Evolutionary conservation across 2,888 invertebrate genomes (phyloP).

Genomic region (Pantelozetes paolii): DNA sequence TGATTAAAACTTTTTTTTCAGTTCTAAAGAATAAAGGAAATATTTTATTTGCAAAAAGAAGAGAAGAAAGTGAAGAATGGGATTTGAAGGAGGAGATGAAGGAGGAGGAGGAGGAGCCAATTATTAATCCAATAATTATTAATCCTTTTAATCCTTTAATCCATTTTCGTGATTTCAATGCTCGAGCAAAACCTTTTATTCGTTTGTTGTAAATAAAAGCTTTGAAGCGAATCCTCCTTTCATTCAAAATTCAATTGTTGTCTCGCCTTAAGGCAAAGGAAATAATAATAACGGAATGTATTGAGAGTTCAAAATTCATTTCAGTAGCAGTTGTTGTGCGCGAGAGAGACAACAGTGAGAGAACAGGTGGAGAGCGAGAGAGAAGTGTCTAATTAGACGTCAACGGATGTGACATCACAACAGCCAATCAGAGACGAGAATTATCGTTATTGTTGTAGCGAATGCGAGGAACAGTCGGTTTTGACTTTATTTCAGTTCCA

Average conservation of each 20-base stretch:
- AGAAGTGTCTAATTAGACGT: slow-evolving; percentile 20
- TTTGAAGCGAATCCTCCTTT: slow-evolving; percentile 32
- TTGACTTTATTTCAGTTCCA: no score
- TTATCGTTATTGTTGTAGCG: no score
- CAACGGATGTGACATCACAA: slow-evolving; percentile 10
- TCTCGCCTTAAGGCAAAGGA: not conserved
- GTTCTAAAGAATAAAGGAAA: slow-evolving; percentile 35
- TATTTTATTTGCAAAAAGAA: slow-evolving; percentile 45
- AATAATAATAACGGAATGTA: slow-evolving; percentile 17
- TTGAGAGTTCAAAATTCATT: not conserved
- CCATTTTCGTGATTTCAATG: no score
- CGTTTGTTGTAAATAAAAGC: not conserved
- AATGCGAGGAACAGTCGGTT: no score
- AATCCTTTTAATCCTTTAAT: not conserved
- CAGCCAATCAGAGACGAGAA: slow-evolving; percentile 12
- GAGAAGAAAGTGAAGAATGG: slow-evolving; percentile 46
- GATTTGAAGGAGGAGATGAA: slow-evolving; percentile 38
- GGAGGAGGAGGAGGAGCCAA: not conserved
- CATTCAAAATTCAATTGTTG: not conserved
- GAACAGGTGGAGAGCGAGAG: slow-evolving; percentile 34
- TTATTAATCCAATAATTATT: no score
- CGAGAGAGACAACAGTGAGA: not conserved
- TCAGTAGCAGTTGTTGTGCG: not conserved
- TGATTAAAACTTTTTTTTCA: not conserved
- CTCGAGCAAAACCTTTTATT: not conserved